Evolutionary conservation across 2,888 invertebrate species (phyloP), one percentile per base, ranked within the genome.

Genomic region (Protodeltote pygarga): DNA sequence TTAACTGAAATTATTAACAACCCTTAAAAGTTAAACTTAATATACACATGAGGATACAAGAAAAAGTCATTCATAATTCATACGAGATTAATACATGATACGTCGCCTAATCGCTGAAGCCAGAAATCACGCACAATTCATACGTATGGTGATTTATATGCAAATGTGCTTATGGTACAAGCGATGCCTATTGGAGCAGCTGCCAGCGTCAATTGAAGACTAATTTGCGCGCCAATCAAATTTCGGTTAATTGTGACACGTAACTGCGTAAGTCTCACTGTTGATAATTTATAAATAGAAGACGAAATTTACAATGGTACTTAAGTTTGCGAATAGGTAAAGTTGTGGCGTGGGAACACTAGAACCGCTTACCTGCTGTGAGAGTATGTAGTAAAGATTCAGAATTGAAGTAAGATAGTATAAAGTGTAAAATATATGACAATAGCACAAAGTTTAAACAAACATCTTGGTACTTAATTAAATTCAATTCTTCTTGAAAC

Each of bases 221-320:
- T 86, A 85, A 87, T 87, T 86, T 80, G 80, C 65, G 70, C 78
- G 65, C 77, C 83, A 87, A 87, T 87, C 81, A 82, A 84, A 87
- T 87, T 81, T 80, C 81, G 77, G 78, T 81, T 83, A 83, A 85
- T 86, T 83, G 82, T 75, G 69, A 66, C 63, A 58, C 71, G 68
- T 77, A 73, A 80, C 81, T 77, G 79, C 32, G 60, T 53, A 59
- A 47, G 55, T 69, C 59, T 65, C 62, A 48, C 59, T 69, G 60
- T 62, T 58, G 65, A 58, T 51, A 42, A 34, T 63, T 25, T 41
- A 19, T 64, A 45, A 51, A 20, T 10, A 32, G 20, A 29, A 41
- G 21, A 44, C 33, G 8, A 46, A n/a, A 32, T 57, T 21, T 8
- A 20, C 21, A 45, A 9, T 9, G 13, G 8, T 27, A 5, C 24